phyloP scores from a whole-genome alignment of 2,113 vertebrate species.

The Ia io region DNA sequence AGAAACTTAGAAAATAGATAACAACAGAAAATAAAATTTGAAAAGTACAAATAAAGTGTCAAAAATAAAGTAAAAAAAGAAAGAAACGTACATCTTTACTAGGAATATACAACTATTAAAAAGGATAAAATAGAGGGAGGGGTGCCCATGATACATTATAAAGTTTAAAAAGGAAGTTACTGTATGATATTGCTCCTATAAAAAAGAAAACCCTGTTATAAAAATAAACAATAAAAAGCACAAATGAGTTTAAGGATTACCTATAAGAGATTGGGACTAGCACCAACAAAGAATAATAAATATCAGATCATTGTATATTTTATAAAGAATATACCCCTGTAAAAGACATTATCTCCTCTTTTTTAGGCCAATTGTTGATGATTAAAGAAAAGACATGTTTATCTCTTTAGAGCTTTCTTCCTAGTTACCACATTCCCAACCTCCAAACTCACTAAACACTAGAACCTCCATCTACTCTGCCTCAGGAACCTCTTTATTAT shows the following conservation, averaged over 20 bases:
- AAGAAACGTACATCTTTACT: background rate
- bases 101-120: background rate
- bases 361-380: slow-evolving; percentile 9
- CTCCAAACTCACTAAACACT: background rate
- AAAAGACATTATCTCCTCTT: background rate
- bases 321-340: slow-evolving; percentile 16
- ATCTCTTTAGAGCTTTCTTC: background rate
- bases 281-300: background rate
- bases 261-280: background rate
- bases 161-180: background rate
- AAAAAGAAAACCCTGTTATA: background rate
- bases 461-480: background rate
- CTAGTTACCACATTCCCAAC: background rate
- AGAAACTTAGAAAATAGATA: slow-evolving; percentile 19
- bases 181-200: background rate
- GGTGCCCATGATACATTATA: background rate
- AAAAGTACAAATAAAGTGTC: background rate
- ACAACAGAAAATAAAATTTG: background rate
- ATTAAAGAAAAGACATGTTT: background rate
- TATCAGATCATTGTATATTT: background rate
- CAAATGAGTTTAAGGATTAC: background rate
- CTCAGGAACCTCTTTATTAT: slow-evolving; percentile 5
- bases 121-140: background rate
- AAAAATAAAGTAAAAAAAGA: background rate
- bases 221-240: background rate